These are phyloP conservation scores for Pandemis cinnamomeana DNA, from an alignment of 2,888 invertebrate species.

Conservation along the genomic window DNA sequence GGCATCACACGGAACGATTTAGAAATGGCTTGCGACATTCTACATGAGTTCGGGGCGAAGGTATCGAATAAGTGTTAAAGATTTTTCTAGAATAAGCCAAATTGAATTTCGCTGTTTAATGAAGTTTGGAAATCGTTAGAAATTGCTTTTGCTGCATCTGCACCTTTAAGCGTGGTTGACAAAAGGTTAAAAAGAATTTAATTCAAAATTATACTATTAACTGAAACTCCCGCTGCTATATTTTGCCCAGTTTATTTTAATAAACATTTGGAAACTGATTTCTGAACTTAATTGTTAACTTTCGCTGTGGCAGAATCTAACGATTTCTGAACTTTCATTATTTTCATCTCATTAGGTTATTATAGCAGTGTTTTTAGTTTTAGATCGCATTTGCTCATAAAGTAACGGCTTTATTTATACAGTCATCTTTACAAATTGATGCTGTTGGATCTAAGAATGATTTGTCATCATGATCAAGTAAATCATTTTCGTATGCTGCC, in stretches of 20 bases:
- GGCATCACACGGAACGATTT: constrained; percentile 97
- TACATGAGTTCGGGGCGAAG: constrained; percentile 93
- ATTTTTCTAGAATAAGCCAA: constrained; percentile 3
- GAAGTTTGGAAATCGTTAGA: constrained; percentile 8
- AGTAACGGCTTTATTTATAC: constrained; percentile 37
- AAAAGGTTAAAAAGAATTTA: background rate
- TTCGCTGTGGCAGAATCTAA: background rate
- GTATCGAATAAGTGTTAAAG: constrained; percentile 72
- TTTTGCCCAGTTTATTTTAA: too few species aligned
- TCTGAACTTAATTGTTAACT: background rate
- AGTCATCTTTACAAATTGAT: background rate
- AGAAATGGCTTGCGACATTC: constrained; percentile 97
- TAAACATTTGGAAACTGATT: background rate
- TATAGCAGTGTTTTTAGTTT: constrained; percentile 29
- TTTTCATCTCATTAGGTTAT: constrained; percentile 26
- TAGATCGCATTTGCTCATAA: constrained; percentile 37
- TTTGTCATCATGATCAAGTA: background rate
- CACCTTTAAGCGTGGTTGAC: background rate
- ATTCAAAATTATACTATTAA: background rate
- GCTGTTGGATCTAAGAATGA: background rate
- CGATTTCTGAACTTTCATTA: constrained; percentile 7
- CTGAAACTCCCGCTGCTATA: background rate
- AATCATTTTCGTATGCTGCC: background rate
- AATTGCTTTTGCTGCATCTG: background rate
- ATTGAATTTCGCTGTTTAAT: constrained; percentile 8